Evolutionary conservation across 2,113 vertebrate species (phyloP), one percentile per base, ranked within the genome.

Genomic region (Micromys minutus): DNA sequence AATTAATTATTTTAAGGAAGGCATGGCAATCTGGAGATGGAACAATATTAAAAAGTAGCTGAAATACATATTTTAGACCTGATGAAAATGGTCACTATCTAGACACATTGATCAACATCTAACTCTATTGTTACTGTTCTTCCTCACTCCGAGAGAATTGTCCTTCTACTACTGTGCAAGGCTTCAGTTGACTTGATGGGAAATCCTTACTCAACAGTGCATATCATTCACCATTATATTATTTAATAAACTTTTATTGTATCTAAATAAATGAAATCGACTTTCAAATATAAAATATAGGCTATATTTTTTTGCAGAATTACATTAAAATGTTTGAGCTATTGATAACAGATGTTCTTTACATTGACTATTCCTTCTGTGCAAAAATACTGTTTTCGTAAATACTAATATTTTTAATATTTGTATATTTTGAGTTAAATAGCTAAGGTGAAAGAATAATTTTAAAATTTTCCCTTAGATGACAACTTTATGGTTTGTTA

Each of bases 361-460:
- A 76, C 71, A 36, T 89, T 92, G 36, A 16, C 39, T 95, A 85
- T 95, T 92, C 8, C 87, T 94, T 90, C 57, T 13, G n/a, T 24
- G 19, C 11, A 67, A 81, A 94, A 93, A 59, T 61, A 79, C 6
- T 22, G 81, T 12, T 76, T 67, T 3, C 1, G 92, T 89, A 57
- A 36, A 52, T 93, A 34, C 47, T 21, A 80, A 93, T 47, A 75
- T 74, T 91, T 89, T 80, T 61, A 90, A 45, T 59, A 91, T 76
- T 79, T 89, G 67, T 31, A 22, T 93, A 85, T 89, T 94, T 95
- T 89, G 9, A 84, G 19, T 83, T 19, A 47, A 57, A 29, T 57
- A 11, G 89, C 16, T 86, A 77, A 93, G 84, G 63, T 74, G 72
- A 93, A 79, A 74, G 71, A 39, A 36, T 84, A 75, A 24, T 83